A percentile compares a stretch with the other conserved stretches of the same genome.
Evolutionary conservation across 2,113 vertebrate species (phyloP).

Genomic region (Ctenodactylus gundi): DNA sequence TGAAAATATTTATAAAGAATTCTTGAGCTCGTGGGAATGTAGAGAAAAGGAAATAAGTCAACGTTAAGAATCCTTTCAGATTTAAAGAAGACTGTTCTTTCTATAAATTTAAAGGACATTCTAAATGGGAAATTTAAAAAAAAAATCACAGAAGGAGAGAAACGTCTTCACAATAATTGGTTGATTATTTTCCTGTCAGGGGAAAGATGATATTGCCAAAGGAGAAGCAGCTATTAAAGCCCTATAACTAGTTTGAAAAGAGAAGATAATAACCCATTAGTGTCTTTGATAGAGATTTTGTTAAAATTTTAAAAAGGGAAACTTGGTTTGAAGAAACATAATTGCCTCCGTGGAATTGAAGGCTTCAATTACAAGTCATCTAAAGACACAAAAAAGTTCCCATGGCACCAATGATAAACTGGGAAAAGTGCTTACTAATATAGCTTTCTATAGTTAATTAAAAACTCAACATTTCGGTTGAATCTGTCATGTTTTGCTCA

Average conservation of each 20-base stretch:
- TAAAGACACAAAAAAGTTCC: neutral
- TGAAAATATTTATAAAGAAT: conserved; percentile 62
- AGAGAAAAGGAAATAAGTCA: conserved; percentile 40
- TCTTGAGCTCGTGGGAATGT: conserved; percentile 20
- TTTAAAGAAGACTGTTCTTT: conserved; percentile 49
- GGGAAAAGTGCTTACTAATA: neutral
- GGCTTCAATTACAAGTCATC: neutral
- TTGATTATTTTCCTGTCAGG: conserved; percentile 36
- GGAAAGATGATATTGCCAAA: conserved; percentile 14
- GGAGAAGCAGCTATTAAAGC: conserved; percentile 25
- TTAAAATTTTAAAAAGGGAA: conserved; percentile 40
- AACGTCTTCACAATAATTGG: conserved; percentile 4
- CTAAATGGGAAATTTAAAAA: neutral
- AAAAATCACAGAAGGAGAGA: neutral
- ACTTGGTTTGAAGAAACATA: conserved; percentile 10
- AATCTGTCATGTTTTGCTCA: neutral
- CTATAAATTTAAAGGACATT: conserved; percentile 39
- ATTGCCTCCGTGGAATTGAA: neutral
- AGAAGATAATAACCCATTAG: conserved; percentile 49
- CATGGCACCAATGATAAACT: neutral
- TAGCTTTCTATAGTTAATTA: neutral
- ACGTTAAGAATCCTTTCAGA: conserved; percentile 45
- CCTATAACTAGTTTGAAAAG: neutral
- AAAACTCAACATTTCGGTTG: neutral
- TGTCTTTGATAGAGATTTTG: conserved; percentile 25